Percentiles rank a stretch among this genome's conserved stretches.
These are phyloP conservation scores for Pogonus chalceus DNA, from an alignment of 1,140 invertebrate genomes.

Conservation along the genomic window DNA sequence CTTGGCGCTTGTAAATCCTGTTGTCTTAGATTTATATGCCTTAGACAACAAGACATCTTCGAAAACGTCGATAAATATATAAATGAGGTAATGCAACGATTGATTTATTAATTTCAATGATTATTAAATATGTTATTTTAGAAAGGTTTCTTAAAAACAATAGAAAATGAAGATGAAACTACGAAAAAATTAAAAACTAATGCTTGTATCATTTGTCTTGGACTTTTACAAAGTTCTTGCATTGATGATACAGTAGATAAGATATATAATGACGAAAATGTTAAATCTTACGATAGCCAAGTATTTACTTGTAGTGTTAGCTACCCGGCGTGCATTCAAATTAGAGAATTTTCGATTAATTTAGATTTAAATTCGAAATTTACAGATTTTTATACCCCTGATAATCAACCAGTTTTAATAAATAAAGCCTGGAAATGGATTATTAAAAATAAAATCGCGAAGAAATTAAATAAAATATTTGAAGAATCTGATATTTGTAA, in stretches of 20 bases:
- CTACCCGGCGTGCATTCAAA: constrained; percentile 33
- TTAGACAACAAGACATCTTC: constrained; percentile 34
- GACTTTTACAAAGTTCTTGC: constrained; percentile 45
- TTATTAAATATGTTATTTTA: constrained; percentile 15
- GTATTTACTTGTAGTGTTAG: constrained; percentile 35
- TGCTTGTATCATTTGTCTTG: constrained; percentile 49
- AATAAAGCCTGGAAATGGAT: constrained; percentile 26
- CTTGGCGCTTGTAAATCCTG: constrained; percentile 43
- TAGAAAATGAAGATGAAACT: constrained; percentile 11
- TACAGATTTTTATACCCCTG: constrained; percentile 24
- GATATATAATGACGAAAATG: constrained; percentile 31
- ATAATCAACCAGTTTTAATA: constrained; percentile 24
- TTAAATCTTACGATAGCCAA: constrained; percentile 33
- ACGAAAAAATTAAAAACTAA: constrained; percentile 33
- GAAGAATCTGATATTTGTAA: constrained; percentile 23
- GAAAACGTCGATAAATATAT: constrained; percentile 33
- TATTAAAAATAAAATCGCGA: constrained; percentile 17
- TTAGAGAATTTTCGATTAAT: constrained; percentile 38
- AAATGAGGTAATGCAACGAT: constrained; percentile 28
- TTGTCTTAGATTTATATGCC: constrained; percentile 42
- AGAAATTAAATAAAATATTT: constrained; percentile 23
- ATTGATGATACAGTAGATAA: constrained; percentile 36
- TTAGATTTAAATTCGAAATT: constrained; percentile 34
- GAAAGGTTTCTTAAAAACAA: constrained; percentile 11
- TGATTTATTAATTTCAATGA: too few species aligned